Evolutionary conservation across 2,113 vertebrate species (phyloP).

Genomic region (Panurus biarmicus): DNA sequence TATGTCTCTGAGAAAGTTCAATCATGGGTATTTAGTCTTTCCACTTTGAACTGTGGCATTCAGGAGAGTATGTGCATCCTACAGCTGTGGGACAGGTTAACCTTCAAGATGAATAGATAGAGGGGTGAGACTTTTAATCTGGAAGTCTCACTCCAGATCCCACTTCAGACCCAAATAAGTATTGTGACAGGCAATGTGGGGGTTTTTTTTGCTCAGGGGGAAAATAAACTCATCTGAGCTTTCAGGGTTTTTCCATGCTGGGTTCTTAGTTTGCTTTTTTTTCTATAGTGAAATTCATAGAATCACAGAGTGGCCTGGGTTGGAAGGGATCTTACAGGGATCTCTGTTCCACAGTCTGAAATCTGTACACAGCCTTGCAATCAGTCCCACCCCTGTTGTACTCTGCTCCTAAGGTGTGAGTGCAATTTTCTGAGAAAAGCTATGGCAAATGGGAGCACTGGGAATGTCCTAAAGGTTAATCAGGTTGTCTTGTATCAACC

Average conservation of each 20-base stretch:
- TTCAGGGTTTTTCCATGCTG: background rate
- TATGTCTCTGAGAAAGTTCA: background rate
- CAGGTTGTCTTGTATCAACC: background rate
- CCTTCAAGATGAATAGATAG: background rate
- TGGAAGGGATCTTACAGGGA: background rate
- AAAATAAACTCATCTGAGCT: background rate
- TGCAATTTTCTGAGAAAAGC: background rate
- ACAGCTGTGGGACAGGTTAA: background rate
- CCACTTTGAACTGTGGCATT: background rate
- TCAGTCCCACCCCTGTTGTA: fast-evolving
- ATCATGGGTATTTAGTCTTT: background rate
- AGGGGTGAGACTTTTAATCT: background rate
- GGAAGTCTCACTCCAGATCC: background rate
- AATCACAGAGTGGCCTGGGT: background rate
- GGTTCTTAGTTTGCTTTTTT: background rate
- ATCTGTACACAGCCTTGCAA: background rate
- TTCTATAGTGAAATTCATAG: background rate
- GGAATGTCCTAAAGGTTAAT: background rate
- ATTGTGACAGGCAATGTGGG: background rate
- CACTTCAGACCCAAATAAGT: background rate
- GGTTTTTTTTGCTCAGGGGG: background rate
- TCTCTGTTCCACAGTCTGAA: background rate
- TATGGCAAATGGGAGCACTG: background rate
- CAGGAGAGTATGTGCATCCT: background rate
- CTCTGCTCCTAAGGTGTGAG: background rate